These are phyloP conservation scores for Anthonomus grandis DNA, from an alignment of 1,140 invertebrate species.

Conservation along the genomic window DNA sequence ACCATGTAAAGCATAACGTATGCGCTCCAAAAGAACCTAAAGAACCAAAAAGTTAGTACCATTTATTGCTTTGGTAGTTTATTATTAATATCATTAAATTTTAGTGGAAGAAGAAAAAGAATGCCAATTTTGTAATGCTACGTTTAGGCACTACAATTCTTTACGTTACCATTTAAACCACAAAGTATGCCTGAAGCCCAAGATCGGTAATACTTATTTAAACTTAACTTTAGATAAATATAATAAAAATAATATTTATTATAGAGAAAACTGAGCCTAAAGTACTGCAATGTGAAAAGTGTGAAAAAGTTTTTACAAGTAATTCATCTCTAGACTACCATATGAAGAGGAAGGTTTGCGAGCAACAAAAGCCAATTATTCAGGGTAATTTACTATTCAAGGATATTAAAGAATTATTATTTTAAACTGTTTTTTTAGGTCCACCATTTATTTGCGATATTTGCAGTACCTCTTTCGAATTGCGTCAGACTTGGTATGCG, in stretches of 20 bases:
- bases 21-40: conserved; percentile 19
- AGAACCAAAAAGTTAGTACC: conserved; percentile 17
- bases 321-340: conserved; percentile 25
- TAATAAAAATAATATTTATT: conserved; percentile 1
- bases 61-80: too few species aligned
- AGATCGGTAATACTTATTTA: conserved; percentile 10
- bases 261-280: conserved; percentile 21
- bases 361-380: conserved; percentile 7
- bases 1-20: conserved; percentile 24
- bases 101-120: conserved; percentile 12
- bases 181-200: conserved; percentile 19
- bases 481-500: conserved; percentile 25
- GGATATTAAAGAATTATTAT: conserved; percentile 1
- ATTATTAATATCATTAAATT: too few species aligned
- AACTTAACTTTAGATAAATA: background rate
- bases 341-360: conserved; percentile 21
- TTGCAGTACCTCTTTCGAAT: conserved; percentile 20
- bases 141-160: conserved; percentile 16
- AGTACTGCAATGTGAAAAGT: conserved; percentile 21
- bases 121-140: conserved; percentile 13
- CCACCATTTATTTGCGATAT: conserved; percentile 24
- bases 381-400: conserved; percentile 1
- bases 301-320: conserved; percentile 25
- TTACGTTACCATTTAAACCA: conserved; percentile 21
- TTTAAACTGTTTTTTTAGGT: too few species aligned